Evolutionary conservation across 2,888 invertebrate species (phyloP).

Genomic region (Oxystoma pomonae): DNA sequence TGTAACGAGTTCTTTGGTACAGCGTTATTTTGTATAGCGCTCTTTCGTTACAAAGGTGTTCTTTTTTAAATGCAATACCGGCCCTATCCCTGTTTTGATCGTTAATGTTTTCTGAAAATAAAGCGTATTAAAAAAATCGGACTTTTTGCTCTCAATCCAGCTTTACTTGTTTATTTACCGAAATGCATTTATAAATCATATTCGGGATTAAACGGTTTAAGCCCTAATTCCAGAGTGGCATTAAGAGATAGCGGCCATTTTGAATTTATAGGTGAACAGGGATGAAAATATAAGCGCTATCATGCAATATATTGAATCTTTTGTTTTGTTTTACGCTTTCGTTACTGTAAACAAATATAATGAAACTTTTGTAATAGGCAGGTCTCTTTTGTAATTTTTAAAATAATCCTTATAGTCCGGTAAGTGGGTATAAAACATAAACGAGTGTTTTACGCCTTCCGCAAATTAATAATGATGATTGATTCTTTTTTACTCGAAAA

Average conservation of each 20-base stretch:
- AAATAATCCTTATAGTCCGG: too few relatives aligned
- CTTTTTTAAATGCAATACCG: too few relatives aligned
- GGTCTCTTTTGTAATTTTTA: background rate
- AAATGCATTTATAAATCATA: conserved; percentile 24
- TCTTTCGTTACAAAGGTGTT: too few relatives aligned
- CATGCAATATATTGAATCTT: background rate
- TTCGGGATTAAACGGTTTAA: conserved; percentile 22
- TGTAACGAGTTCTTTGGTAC: too few relatives aligned
- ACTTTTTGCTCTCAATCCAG: background rate
- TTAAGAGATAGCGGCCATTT: conserved; percentile 21
- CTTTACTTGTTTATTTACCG: conserved; percentile 18
- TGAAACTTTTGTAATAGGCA: background rate
- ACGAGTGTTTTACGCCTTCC: too few relatives aligned
- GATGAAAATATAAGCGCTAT: background rate
- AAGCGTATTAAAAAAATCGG: background rate
- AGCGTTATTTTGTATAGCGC: too few relatives aligned
- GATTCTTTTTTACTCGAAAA: too few relatives aligned
- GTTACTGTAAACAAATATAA: background rate
- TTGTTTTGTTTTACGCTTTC: background rate
- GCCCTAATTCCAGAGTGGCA: conserved; percentile 25
- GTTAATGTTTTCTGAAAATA: too few relatives aligned
- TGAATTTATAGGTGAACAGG: background rate
- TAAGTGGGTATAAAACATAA: too few relatives aligned
- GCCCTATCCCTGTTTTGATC: too few relatives aligned
- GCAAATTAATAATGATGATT: too few relatives aligned